Evolutionary conservation across 2,888 invertebrate genomes (phyloP).

Genomic region (Autographa pulchrina): DNA sequence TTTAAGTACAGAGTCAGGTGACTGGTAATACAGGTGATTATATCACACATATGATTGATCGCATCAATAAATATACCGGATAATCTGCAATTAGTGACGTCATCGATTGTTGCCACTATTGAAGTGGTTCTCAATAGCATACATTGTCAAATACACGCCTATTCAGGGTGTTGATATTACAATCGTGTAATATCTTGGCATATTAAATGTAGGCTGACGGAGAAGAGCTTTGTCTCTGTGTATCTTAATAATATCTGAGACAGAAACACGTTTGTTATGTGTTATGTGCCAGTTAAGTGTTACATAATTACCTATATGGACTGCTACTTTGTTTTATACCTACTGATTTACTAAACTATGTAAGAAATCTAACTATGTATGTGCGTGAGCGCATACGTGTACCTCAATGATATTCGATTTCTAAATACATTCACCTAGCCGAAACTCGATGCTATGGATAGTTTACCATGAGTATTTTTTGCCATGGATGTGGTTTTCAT

Average conservation of each 20-base stretch:
- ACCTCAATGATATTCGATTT: too few relatives aligned
- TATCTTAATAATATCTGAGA: slow-evolving; percentile 25
- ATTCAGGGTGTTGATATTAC: slow-evolving; percentile 41
- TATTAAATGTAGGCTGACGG: slow-evolving; percentile 41
- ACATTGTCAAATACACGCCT: slow-evolving; percentile 37
- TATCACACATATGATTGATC: slow-evolving; percentile 66
- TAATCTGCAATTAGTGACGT: slow-evolving; percentile 66
- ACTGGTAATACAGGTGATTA: slow-evolving; percentile 58
- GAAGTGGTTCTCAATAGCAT: slow-evolving; percentile 35
- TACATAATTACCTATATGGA: too few relatives aligned
- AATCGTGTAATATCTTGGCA: slow-evolving; percentile 23
- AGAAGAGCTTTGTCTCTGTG: slow-evolving; percentile 35
- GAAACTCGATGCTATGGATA: too few relatives aligned
- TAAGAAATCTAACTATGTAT: too few relatives aligned
- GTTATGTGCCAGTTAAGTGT: neutral
- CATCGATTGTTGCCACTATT: slow-evolving; percentile 38
- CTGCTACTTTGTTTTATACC: too few relatives aligned
- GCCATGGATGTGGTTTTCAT: too few relatives aligned
- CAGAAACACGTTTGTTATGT: neutral
- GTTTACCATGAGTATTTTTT: too few relatives aligned
- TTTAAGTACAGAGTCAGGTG: slow-evolving; percentile 35
- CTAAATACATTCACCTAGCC: too few relatives aligned
- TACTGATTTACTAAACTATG: too few relatives aligned
- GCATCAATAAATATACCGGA: slow-evolving; percentile 68
- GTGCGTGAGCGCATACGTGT: neutral